phyloP scores from a whole-genome alignment of 2,888 invertebrate genomes.

The Zhuqinia jingwanae region DNA sequence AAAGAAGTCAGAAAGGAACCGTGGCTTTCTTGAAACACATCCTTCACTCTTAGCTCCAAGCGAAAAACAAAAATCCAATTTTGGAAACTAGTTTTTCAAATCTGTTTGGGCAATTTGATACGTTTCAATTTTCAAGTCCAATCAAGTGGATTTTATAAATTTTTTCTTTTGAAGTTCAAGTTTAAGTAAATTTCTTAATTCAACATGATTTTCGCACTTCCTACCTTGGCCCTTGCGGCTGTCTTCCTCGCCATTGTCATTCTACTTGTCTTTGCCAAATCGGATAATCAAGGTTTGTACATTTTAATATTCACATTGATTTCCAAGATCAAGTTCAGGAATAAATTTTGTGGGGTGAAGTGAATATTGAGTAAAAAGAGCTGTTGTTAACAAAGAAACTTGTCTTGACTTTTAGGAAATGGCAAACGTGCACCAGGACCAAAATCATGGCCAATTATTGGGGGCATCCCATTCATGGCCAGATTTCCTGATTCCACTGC shows the following conservation, averaged over 20 bases:
- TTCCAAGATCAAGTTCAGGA: conserved; percentile 38
- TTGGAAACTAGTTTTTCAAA: conserved; percentile 25
- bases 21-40: conserved; percentile 14
- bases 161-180: conserved; percentile 43
- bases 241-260: conserved; percentile 1
- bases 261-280: conserved; percentile 33
- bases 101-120: neutral
- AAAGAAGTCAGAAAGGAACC: conserved; percentile 8
- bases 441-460: conserved; percentile 75
- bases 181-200: neutral
- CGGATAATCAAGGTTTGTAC: conserved; percentile 54
- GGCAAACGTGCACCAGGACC: conserved; percentile 75
- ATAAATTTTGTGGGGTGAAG: neutral
- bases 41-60: neutral
- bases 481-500: conserved; percentile 70
- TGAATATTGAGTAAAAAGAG: neutral
- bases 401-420: conserved; percentile 28
- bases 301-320: neutral
- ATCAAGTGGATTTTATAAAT: neutral
- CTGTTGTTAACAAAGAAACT: neutral
- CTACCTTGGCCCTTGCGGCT: conserved; percentile 51
- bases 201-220: conserved; percentile 53
- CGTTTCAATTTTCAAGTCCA: neutral
- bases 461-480: conserved; percentile 75
- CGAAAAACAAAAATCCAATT: neutral